Conservation (phyloP, 1,140 invertebrate genomes). For the Drosophila pandora region DNA sequence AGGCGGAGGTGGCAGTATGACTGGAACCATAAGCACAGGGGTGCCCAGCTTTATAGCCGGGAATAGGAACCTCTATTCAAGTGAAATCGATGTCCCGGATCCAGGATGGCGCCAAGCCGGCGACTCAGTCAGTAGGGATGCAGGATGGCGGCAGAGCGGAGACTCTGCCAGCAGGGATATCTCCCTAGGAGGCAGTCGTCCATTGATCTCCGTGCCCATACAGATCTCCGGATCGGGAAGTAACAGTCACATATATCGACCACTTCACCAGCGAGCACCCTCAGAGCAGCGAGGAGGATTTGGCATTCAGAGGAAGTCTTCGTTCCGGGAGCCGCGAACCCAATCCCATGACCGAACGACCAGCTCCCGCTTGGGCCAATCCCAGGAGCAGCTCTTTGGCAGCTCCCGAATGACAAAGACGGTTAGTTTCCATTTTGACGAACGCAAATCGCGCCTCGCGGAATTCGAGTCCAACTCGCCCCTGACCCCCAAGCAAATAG, state of each 20-base stretch:
- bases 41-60: slow-evolving; percentile 66
- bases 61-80: slow-evolving; percentile 69
- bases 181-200: slow-evolving; percentile 62
- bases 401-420: slow-evolving; percentile 80
- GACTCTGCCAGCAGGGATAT: slow-evolving; percentile 59
- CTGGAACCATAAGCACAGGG: slow-evolving; percentile 19
- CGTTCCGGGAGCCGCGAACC: slow-evolving; percentile 71
- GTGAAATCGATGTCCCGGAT: slow-evolving; percentile 65
- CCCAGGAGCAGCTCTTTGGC: slow-evolving; percentile 70
- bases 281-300: slow-evolving; percentile 61
- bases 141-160: slow-evolving; percentile 17
- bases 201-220: slow-evolving; percentile 74
- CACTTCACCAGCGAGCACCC: slow-evolving; percentile 50
- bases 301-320: slow-evolving; percentile 52
- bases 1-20: slow-evolving; percentile 15
- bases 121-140: slow-evolving; percentile 57
- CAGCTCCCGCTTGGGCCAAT: slow-evolving; percentile 54
- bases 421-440: slow-evolving; percentile 83
- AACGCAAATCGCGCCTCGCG: slow-evolving; percentile 77
- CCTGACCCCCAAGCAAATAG: slow-evolving; percentile 77
- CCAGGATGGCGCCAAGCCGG: slow-evolving; percentile 21
- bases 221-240: slow-evolving; percentile 51
- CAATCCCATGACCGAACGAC: slow-evolving; percentile 69
- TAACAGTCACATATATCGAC: slow-evolving; percentile 53
- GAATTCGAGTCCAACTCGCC: slow-evolving; percentile 74